Base-by-base conservation (phyloP, 2,113 vertebrate species). In the Ptyas mucosa region DNA sequence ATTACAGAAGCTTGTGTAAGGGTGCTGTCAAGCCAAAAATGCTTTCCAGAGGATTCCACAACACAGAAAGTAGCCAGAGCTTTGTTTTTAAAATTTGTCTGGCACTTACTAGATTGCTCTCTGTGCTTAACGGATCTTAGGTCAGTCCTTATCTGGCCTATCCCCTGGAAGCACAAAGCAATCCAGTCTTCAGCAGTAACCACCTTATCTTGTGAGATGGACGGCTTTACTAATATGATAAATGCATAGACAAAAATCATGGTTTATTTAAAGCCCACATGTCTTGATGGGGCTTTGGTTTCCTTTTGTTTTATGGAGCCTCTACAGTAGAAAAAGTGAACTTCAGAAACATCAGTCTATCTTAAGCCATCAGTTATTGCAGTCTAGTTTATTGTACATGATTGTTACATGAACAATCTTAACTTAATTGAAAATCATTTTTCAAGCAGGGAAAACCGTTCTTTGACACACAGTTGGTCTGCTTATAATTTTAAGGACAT, bases 11-110 rank as follows among this genome's bases (percentile, higher is more conserved):
- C 92, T 93, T 95, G 87, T 91, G 87, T 91, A 90, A 93, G 90
- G 51, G 12, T 90, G 46, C 93, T 75, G 8, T 87, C 20, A 58
- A 91, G 95, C 95, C 96, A 95, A 92, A 95, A 97, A 95, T 95
- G 29, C 94, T 93, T 96, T 95, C 95, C 93, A 94, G 75, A 95
- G 86, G 86, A 61, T 96, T 96, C 94, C 58, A 54, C 93, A 95
- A 95, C 90, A 94, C 26, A 86, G 94, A 91, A 52, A 51, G 39
- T 85, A 94, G 93, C 26, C 24, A 0, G 0, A 93, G 92, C 49
- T 58, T 94, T 91, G 94, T 96, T 96, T 97, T 94, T 87, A 49
- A 81, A 49, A 64, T 43, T n/a, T 90, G 21, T 86, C 81, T 86
- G 54, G 69, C 64, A 85, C 53, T 94, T 91, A 87, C 51, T 92